Evolutionary conservation across 2,113 vertebrate species (phyloP).

Genomic region (Elaphurus davidianus): DNA sequence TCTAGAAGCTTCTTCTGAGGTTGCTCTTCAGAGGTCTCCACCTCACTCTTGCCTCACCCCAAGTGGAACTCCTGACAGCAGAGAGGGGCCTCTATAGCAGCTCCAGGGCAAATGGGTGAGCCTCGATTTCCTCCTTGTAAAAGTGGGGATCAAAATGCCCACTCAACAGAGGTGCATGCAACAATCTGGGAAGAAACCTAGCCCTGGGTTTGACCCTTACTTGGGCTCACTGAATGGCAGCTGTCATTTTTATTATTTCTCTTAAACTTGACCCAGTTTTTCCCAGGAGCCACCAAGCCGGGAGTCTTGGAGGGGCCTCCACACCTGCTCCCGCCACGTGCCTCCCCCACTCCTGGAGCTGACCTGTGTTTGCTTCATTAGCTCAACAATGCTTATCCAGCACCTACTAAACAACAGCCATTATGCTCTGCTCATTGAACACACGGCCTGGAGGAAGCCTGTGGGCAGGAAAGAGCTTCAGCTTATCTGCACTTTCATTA

Average conservation of each 20-base stretch:
- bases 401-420: neutral
- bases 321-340: too few species aligned
- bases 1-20: neutral
- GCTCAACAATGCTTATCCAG: neutral
- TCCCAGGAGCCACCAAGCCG: too few species aligned
- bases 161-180: too few species aligned
- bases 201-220: neutral
- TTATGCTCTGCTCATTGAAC: neutral
- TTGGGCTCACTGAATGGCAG: fast-evolving
- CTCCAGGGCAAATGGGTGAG: fast-evolving
- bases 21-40: neutral
- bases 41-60: neutral
- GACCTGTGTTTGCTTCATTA: neutral
- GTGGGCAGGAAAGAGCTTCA: neutral
- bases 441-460: neutral
- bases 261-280: neutral
- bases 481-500: neutral
- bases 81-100: neutral
- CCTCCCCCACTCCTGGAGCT: neutral
- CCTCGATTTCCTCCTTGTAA: neutral
- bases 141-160: neutral
- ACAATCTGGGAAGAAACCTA: neutral
- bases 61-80: neutral
- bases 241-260: neutral
- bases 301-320: neutral